A percentile compares a stretch with the other conserved stretches of the same genome.
phyloP scores from a whole-genome alignment of 2,888 invertebrate genomes.

The Thelaira solivaga region DNA sequence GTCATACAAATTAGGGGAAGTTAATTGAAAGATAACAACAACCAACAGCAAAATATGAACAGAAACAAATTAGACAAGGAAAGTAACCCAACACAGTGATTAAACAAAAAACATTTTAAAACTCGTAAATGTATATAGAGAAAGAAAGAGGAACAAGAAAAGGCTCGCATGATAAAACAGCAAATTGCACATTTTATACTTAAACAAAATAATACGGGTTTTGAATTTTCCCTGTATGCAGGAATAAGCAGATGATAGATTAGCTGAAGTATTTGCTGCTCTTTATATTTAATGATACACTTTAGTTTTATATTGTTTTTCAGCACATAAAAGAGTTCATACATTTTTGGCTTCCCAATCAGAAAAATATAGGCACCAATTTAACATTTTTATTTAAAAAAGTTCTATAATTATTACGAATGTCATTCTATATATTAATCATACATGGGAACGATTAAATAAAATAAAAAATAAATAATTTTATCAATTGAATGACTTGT shows the following conservation, averaged over 20 bases:
- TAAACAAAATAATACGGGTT: conserved; percentile 13
- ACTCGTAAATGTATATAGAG: too few relatives aligned
- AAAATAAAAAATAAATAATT: too few relatives aligned
- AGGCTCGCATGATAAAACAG: background rate
- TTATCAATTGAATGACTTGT: too few relatives aligned
- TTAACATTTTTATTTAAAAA: too few relatives aligned
- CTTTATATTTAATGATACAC: background rate
- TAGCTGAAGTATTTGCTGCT: background rate
- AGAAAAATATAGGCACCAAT: too few relatives aligned
- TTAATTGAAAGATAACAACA: conserved; percentile 21
- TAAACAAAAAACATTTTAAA: background rate
- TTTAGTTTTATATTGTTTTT: background rate
- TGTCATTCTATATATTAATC: too few relatives aligned
- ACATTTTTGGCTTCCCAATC: too few relatives aligned
- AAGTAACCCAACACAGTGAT: conserved; percentile 13
- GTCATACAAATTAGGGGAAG: conserved; percentile 29
- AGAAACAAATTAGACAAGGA: background rate
- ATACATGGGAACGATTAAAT: too few relatives aligned
- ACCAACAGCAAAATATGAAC: background rate
- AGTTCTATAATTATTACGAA: too few relatives aligned
- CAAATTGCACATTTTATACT: conserved; percentile 20
- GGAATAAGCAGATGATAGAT: conserved; percentile 47
- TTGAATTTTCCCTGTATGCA: background rate
- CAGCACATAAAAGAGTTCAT: background rate
- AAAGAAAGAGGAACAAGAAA: background rate